These are phyloP conservation scores for Merluccius polli DNA, from an alignment of 2,797 vertebrate species.

Conservation along the genomic window DNA sequence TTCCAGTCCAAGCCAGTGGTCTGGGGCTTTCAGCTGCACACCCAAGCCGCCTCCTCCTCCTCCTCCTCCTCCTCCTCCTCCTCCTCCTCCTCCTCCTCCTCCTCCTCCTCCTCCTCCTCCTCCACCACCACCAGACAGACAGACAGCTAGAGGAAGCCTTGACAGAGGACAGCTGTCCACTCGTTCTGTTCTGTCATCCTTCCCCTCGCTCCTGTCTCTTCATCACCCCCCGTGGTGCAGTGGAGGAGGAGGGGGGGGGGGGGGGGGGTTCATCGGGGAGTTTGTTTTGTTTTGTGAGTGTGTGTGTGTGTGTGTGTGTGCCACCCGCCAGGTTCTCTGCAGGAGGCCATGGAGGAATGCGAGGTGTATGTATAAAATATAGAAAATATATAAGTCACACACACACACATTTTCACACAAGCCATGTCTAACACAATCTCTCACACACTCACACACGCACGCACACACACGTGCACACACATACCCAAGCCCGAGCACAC, in stretches of 20 bases:
- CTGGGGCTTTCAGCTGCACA: too few relatives aligned
- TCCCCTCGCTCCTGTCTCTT: conserved; percentile 33
- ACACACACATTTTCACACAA: conserved; percentile 21
- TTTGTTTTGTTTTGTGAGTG: conserved; percentile 16
- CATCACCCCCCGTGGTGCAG: conserved; percentile 41
- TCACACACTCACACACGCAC: conserved; percentile 15
- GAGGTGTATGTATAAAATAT: conserved; percentile 47
- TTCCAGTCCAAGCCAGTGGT: too few relatives aligned
- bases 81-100: neutral
- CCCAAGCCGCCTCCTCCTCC: neutral
- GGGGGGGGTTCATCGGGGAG: conserved; percentile 35
- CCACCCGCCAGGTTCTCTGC: conserved; percentile 53
- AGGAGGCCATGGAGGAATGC: conserved; percentile 49
- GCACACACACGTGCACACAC: conserved; percentile 9
- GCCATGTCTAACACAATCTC: too few relatives aligned
- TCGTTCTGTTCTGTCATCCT: conserved; percentile 37
- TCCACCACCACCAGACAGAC: conserved; percentile 18
- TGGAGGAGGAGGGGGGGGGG: conserved; percentile 14
- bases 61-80: conserved; percentile 3
- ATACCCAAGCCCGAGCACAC: neutral
- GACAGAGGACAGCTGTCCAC: conserved; percentile 64
- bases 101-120: neutral
- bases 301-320: conserved; percentile 29
- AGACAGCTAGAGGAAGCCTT: conserved; percentile 45
- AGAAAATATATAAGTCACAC: conserved; percentile 29